Evolutionary conservation across 2,113 vertebrate species (phyloP), one percentile per base, ranked within the genome.

Genomic region (Xerus inauris): DNA sequence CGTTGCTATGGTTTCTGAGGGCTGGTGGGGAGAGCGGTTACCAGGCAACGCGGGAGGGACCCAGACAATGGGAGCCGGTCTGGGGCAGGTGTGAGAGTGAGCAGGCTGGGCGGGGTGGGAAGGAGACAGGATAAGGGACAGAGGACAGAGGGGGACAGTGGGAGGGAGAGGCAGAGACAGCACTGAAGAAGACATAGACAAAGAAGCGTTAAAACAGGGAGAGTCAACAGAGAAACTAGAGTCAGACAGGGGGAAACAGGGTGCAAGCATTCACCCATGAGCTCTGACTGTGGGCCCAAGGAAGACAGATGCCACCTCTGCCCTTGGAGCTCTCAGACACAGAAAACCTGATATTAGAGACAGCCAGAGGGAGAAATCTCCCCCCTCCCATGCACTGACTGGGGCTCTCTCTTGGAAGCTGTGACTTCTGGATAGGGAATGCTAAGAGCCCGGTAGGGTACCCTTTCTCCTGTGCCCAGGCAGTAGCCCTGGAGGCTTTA

Each of bases 1-100:
- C 0, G 96, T 98, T 97, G 87, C 97, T 97, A 97, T 97, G 94
- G 97, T 97, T 98, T 94, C 95, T 8, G 11, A 2, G 32, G 77
- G 51, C 76, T 96, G 87, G 76, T 82, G 42, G 72, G 86, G 90
- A 95, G 92, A 79, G 84, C 0, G 10, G 98, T 98, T 98, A 79
- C 98, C 79, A 97, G 96, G 98, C 97, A 98, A 98, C 97, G 0
- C 26, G 47, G 95, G 90, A 94, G 22, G 51, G 69, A n/a, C 14
- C 35, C n/a, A 96, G 93, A 97, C 76, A 97, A 96, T 93, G 85
- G 69, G 54, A 89, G 71, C 32, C 0, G 0, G 71, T 80, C 79
- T 88, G 54, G 92, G 91, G 76, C 83, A 84, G 94, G 69, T 76
- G 49, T 75, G 57, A 81, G 72, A 62, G 75, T 85, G 12, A 22